Evolutionary conservation across 1,140 invertebrate species (phyloP), one percentile per base, ranked within the genome.

Genomic region (Cecropterus lyciades): DNA sequence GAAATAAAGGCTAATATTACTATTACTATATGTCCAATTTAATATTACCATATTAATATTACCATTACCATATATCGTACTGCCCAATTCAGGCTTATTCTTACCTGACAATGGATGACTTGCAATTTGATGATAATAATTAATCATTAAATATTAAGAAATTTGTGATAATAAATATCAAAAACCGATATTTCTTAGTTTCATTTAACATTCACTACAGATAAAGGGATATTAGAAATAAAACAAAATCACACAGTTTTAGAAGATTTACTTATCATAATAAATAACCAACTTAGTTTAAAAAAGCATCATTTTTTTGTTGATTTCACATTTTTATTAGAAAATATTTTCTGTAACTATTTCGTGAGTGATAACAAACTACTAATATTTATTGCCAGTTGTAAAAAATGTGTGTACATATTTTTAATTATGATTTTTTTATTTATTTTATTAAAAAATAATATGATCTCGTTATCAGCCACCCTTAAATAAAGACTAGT

Each of bases 211-310:
- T 1, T 6, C 3, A 1, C 2, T 33, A 1, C 9, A 4, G 6
- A 33, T 33, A 1, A 33, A 13, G 4, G 46, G 10, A 0, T 0
- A 40, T 1, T 17, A 52, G 1, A 78, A 77, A 80, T 79, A 77
- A 75, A 82, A 83, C 74, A 51, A 78, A 65, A 69, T 57, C 43
- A 45, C 46, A 49, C 57, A 81, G 55, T 79, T 83, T 80, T 77
- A 79, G 74, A 84, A 85, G 80, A 82, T 87, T 89, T 89, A 84
- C 82, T 85, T 85, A 85, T 80, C 75, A 71, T 81, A 87, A 89
- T 89, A 89, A 89, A 89, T 89, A 89, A 89, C 84, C 80, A 80
- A 76, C 81, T 74, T 84, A 85, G 77, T 84, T 84, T 84, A 89
- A 82, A 89, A 89, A 89, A 89, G 87, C 87, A 79, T 79, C 75